Evolutionary conservation across 1,140 invertebrate genomes (phyloP).

Genomic region (Scaptomyza hsui): DNA sequence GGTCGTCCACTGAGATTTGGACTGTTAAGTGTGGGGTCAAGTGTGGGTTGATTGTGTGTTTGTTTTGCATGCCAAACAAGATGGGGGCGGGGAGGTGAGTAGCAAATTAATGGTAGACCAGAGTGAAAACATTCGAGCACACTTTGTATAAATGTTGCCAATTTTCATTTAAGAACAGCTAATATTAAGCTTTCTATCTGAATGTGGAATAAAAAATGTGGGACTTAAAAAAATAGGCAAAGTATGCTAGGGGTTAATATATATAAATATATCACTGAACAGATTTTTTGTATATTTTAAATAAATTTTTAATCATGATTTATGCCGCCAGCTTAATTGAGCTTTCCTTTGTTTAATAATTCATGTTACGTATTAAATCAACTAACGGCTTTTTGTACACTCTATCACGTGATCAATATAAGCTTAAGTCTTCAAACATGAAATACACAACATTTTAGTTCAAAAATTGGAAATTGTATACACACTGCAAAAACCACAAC

Average conservation of each 20-base stretch:
- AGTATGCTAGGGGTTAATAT: no score
- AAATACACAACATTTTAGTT: no score
- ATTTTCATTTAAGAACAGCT: conserved; percentile 42
- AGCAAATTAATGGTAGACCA: conserved; percentile 63
- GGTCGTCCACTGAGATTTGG: conserved; percentile 33
- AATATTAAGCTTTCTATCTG: conserved; percentile 8
- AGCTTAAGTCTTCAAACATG: no score
- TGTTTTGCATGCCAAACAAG: conserved; percentile 65
- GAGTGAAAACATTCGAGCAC: conserved; percentile 58
- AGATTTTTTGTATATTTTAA: no score
- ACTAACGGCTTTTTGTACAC: no score
- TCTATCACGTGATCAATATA: no score
- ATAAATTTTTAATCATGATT: no score
- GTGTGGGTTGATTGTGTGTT: conserved; percentile 34
- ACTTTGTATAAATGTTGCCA: conserved; percentile 69
- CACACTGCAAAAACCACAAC: background rate
- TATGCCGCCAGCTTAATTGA: no score
- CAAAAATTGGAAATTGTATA: background rate
- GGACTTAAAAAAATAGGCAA: background rate
- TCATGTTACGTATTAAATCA: no score
- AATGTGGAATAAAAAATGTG: background rate
- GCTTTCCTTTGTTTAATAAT: no score
- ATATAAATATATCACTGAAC: no score
- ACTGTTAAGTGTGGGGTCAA: conserved; percentile 31
- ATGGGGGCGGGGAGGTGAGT: conserved; percentile 6